Conservation (phyloP, 1,140 invertebrate species). For the Drosophila quadrilineata region DNA sequence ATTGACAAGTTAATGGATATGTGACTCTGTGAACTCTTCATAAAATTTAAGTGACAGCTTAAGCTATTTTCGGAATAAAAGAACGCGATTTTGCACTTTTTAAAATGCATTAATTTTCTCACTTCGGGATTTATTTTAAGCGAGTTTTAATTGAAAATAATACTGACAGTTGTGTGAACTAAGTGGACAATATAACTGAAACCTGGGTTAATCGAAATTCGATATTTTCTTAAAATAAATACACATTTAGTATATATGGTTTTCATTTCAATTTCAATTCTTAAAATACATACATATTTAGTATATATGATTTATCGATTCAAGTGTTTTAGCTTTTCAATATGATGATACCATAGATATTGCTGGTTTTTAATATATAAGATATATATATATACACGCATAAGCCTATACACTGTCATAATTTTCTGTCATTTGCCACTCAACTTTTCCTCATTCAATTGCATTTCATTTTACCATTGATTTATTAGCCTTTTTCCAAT, state of each 20-base stretch:
- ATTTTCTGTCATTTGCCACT: constrained; percentile 1
- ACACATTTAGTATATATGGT: constrained; percentile 7
- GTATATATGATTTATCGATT: no score
- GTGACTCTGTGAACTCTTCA: no score
- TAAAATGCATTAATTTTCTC: constrained; percentile 25
- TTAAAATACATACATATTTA: no score
- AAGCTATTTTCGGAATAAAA: not conserved
- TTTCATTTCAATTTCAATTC: no score
- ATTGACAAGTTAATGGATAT: no score
- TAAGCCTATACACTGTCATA: constrained; percentile 41
- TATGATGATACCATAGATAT: no score
- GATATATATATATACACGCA: constrained; percentile 56
- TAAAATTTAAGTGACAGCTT: no score
- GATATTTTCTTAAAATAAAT: constrained; percentile 11
- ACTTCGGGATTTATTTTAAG: constrained; percentile 23
- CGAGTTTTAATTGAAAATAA: constrained; percentile 35
- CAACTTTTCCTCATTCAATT: no score
- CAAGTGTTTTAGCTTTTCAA: no score
- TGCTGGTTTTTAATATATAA: constrained; percentile 65
- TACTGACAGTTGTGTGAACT: not conserved
- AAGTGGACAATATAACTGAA: constrained; percentile 18
- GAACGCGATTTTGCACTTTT: not conserved
- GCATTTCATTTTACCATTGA: constrained; percentile 36
- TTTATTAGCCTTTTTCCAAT: constrained; percentile 60
- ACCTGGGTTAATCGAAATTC: not conserved